These are phyloP conservation scores for Eubasilissa splendida DNA, from an alignment of 2,888 invertebrate genomes.

Conservation along the genomic window DNA sequence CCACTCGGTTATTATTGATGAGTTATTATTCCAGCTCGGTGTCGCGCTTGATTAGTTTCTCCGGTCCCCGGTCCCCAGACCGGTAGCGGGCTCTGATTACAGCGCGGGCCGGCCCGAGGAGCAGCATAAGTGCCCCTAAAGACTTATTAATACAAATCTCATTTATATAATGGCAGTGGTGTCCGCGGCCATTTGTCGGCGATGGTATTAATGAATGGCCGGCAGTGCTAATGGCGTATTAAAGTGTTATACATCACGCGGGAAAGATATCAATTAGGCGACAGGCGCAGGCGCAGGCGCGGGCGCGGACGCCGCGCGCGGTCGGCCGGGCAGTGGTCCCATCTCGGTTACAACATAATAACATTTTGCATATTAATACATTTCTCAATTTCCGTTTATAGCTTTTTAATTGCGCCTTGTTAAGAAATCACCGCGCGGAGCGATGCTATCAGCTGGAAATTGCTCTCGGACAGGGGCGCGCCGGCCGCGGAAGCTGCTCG, in stretches of 20 bases:
- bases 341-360: conserved; percentile 17
- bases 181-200: conserved; percentile 36
- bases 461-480: not conserved
- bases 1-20: not conserved
- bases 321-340: too few species aligned
- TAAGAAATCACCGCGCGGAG: conserved; percentile 15
- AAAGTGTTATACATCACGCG: conserved; percentile 40
- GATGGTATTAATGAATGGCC: conserved; percentile 34
- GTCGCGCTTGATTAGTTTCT: conserved; percentile 4
- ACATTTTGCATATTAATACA: conserved; percentile 43
- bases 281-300: conserved; percentile 1
- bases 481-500: too few species aligned
- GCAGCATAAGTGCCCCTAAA: not conserved
- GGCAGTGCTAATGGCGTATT: conserved; percentile 14
- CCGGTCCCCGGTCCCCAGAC: not conserved
- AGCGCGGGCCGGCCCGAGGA: not conserved
- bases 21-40: not conserved
- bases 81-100: conserved; percentile 18
- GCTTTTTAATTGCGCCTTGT: conserved; percentile 40
- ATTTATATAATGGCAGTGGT: conserved; percentile 1
- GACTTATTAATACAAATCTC: conserved; percentile 33
- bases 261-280: conserved; percentile 47
- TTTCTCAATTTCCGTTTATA: conserved; percentile 37
- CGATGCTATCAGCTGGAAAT: conserved; percentile 1
- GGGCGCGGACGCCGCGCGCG: too few species aligned